A percentile compares a stretch with the other conserved stretches of the same genome.
Conservation (phyloP, 2,797 vertebrate genomes). For the Gymnoscopelus microlampas region DNA sequence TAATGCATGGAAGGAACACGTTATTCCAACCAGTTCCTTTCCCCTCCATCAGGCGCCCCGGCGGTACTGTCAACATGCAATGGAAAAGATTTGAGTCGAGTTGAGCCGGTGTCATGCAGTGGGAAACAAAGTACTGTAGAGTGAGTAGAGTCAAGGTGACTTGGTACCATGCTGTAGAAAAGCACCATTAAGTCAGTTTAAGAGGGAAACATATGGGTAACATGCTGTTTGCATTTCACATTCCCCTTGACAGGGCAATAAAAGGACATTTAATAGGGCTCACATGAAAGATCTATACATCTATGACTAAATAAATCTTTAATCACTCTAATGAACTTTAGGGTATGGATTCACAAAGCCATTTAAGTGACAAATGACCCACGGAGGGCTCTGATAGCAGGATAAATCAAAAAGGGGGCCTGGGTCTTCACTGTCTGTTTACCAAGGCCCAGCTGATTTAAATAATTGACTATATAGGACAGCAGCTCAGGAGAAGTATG, state of each 20-base stretch:
- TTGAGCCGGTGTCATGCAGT: too few species aligned
- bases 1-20: too few species aligned
- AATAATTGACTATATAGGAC: slow-evolving; percentile 76
- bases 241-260: slow-evolving; percentile 54
- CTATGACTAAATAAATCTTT: slow-evolving; percentile 77
- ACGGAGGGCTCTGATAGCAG: slow-evolving; percentile 62
- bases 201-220: too few species aligned
- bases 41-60: too few species aligned
- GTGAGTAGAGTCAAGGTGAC: too few species aligned
- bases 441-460: slow-evolving; percentile 72
- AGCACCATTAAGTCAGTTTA: too few species aligned
- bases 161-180: too few species aligned
- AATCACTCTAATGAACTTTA: slow-evolving; percentile 81
- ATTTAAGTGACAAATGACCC: slow-evolving; percentile 80
- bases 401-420: slow-evolving; percentile 71
- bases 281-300: slow-evolving; percentile 78
- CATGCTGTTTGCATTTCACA: slow-evolving; percentile 41
- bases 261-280: slow-evolving; percentile 70
- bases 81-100: too few species aligned
- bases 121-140: too few species aligned
- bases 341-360: slow-evolving; percentile 80
- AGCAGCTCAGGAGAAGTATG: slow-evolving; percentile 48
- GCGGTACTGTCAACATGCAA: too few species aligned
- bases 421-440: slow-evolving; percentile 61
- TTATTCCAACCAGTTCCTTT: too few species aligned